phyloP scores from a whole-genome alignment of 1,140 invertebrate genomes.

The Bradynema listronoti region DNA sequence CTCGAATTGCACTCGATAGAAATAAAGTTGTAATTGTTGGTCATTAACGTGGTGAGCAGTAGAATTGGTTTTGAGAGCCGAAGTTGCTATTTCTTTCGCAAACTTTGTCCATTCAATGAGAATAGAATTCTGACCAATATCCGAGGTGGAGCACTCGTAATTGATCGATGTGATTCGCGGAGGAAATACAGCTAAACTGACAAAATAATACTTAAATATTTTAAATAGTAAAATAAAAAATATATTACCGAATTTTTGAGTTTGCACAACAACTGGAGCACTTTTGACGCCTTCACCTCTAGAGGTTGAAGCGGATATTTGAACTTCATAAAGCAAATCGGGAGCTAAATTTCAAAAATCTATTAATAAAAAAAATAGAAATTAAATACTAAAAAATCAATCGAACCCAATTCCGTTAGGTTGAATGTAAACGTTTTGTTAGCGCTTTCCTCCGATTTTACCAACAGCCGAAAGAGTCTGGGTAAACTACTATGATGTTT shows the following conservation, averaged over 20 bases:
- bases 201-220: too few relatives aligned
- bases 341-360: slow-evolving; percentile 16
- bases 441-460: slow-evolving; percentile 29
- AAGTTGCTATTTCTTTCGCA: too few relatives aligned
- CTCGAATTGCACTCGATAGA: too few relatives aligned
- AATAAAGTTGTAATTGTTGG: too few relatives aligned
- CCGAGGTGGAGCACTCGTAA: too few relatives aligned
- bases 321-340: slow-evolving; percentile 41
- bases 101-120: too few relatives aligned
- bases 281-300: slow-evolving; percentile 53
- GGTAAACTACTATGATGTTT: slow-evolving; percentile 7
- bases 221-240: too few relatives aligned
- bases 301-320: slow-evolving; percentile 43
- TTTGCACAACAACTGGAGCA: slow-evolving; percentile 34
- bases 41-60: too few relatives aligned
- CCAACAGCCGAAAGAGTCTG: slow-evolving; percentile 23
- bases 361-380: background rate
- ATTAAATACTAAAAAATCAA: slow-evolving; percentile 16
- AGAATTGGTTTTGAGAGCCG: too few relatives aligned
- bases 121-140: too few relatives aligned
- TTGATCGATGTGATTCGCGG: too few relatives aligned
- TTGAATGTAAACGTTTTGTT: slow-evolving; percentile 45
- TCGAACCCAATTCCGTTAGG: slow-evolving; percentile 35
- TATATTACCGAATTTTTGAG: slow-evolving; percentile 33
- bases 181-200: too few relatives aligned